Percentiles rank a stretch among this genome's conserved stretches.
phyloP scores from a whole-genome alignment of 2,797 vertebrate species.

The Huso huso region DNA sequence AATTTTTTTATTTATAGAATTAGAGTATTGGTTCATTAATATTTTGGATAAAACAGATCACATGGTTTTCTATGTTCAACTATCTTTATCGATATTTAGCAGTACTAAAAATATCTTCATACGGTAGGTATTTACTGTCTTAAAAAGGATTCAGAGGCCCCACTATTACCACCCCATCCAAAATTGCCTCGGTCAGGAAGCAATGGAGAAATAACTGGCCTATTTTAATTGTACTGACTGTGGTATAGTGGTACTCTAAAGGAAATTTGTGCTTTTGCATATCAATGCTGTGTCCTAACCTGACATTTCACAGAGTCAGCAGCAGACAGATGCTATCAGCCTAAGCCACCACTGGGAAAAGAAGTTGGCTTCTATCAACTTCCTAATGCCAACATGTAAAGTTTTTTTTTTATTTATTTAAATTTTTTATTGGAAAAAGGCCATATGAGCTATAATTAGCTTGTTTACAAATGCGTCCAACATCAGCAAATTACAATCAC shows the following conservation, averaged over 20 bases:
- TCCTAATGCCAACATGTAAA: conserved; percentile 3
- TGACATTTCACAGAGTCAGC: not conserved
- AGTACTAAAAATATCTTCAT: too few species aligned
- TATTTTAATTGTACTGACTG: too few species aligned
- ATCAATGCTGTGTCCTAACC: not conserved
- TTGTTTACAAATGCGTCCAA: too few species aligned
- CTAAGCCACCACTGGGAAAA: not conserved
- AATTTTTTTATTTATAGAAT: too few species aligned
- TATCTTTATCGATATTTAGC: not conserved
- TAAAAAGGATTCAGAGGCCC: too few species aligned
- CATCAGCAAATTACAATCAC: too few species aligned
- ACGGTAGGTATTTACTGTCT: too few species aligned
- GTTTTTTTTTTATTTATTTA: not conserved
- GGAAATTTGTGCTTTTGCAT: not conserved
- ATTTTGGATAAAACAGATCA: not conserved
- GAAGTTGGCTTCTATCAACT: not conserved
- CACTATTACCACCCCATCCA: too few species aligned
- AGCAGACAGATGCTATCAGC: not conserved
- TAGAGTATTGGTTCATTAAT: not conserved
- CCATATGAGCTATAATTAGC: too few species aligned
- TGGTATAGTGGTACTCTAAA: not conserved
- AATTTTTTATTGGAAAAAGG: too few species aligned
- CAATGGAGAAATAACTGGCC: too few species aligned
- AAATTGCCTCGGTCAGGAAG: too few species aligned
- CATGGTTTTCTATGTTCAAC: not conserved